Base-by-base conservation (phyloP, 2,113 vertebrate genomes). In the Canis aureus region DNA sequence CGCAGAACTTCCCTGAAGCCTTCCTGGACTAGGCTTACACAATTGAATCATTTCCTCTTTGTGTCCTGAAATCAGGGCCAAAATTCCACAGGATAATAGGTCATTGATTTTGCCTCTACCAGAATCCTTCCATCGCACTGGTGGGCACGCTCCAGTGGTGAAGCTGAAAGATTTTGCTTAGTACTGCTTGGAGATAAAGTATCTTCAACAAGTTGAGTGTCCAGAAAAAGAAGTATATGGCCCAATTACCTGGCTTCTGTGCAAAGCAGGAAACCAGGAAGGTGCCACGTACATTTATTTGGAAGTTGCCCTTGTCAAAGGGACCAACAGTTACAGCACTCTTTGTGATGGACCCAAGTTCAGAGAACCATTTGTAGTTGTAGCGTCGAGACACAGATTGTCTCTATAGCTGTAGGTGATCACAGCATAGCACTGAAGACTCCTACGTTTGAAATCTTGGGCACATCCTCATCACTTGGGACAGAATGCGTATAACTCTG, bases 11-110 rank as follows among this genome's bases (percentile, higher is more conserved):
- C n/a, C 55, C 35, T 38, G 51, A 71, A 95, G 83, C 73, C 29
- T 74, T 95, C 38, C n/a, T 95, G 94, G 92, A 74, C 7, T 27
- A 6, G 16, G 55, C 89, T 74, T 92, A 59, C 1, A 94, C 6
- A 35, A 73, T 0, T 67, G 55, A 94, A 38, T 94, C 66, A 96
- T 95, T 97, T 97, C 60, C 20, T 69, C 60, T 71, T 49, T 55
- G 38, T 53, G 29, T 89, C 8, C 55, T 97, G 6, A 22, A 87
- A 57, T 62, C 69, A 84, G 6, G 67, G 74, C 79, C 87, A 95
- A 73, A 91, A 90, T 94, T 95, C 79, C 80, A 88, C 13, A 86
- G 29, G 32, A n/a, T 51, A 94, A 74, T 51, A 92, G 20, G n/a
- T 90, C 87, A 89, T 29, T 89, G 67, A 83, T 89, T 83, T 55